Conservation (phyloP, 2,113 vertebrate species). For the Lamprologus lemairii region DNA sequence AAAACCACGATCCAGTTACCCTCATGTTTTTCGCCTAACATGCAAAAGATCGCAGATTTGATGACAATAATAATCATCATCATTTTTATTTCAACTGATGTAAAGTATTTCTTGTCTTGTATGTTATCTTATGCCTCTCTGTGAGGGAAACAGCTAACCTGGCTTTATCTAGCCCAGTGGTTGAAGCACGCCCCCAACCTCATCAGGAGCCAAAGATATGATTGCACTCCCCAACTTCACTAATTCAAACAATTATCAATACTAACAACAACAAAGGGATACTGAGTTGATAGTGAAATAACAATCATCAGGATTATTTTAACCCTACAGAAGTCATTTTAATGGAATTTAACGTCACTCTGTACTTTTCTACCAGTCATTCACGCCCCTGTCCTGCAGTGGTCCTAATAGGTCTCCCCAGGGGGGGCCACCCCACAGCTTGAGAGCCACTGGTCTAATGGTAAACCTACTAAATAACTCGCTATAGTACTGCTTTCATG, state of each 20-base stretch:
- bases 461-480: background rate
- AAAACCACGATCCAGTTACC: background rate
- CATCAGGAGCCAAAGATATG: background rate
- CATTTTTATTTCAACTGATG: background rate
- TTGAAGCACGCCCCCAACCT: background rate
- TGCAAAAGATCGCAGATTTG: background rate
- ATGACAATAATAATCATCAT: background rate
- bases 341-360: background rate
- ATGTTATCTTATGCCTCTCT: background rate
- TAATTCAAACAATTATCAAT: background rate
- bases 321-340: background rate
- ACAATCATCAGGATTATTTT: background rate
- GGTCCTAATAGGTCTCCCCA: background rate
- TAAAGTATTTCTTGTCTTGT: background rate
- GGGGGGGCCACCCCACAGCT: background rate
- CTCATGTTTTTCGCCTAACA: background rate
- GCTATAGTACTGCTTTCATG: background rate
- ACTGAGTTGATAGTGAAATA: background rate
- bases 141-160: background rate
- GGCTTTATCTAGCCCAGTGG: background rate
- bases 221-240: background rate
- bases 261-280: background rate
- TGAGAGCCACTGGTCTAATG: background rate
- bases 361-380: background rate
- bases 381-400: background rate